These are phyloP conservation scores for Holothuria glaberrima DNA, from an alignment of 35 echinoderm and acorn worm species.

Conservation along the genomic window DNA sequence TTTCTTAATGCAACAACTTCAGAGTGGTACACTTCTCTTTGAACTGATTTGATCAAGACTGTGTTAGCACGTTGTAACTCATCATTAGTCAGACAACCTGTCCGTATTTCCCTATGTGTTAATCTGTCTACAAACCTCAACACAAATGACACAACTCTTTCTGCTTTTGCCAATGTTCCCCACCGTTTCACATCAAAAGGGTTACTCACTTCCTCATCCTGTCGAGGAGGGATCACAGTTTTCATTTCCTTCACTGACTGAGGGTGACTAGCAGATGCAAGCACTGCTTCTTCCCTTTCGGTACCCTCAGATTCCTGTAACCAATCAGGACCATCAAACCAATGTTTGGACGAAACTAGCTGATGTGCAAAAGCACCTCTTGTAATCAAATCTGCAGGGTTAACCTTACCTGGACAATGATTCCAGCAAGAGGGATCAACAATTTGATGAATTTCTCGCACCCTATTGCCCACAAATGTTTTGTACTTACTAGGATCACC, in stretches of 20 bases:
- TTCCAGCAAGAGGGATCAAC: neutral
- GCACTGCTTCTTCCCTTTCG: conserved; percentile 8
- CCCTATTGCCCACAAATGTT: conserved; percentile 41
- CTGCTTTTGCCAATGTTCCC: conserved; percentile 42
- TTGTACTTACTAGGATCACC: conserved; percentile 45
- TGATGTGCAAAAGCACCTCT: conserved; percentile 19
- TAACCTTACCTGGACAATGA: conserved; percentile 48
- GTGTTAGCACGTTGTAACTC: neutral
- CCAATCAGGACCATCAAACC: conserved; percentile 47
- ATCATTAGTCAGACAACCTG: conserved; percentile 11
- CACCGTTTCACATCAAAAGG: conserved; percentile 41
- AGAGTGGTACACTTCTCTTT: neutral
- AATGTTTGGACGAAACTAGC: neutral
- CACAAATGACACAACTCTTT: conserved; percentile 18
- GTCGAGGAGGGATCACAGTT: neutral
- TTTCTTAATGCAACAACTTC: conserved; percentile 17
- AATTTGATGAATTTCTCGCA: conserved; percentile 30
- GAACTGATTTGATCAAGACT: conserved; percentile 3
- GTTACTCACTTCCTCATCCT: neutral
- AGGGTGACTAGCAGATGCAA: conserved; percentile 16
- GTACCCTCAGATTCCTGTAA: neutral
- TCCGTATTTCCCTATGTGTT: neutral
- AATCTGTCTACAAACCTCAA: conserved; percentile 38
- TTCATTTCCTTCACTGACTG: conserved; percentile 1
- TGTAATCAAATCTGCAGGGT: conserved; percentile 45